Conservation (phyloP, 2,797 vertebrate species). For the Acrossocheilus fasciatus region DNA sequence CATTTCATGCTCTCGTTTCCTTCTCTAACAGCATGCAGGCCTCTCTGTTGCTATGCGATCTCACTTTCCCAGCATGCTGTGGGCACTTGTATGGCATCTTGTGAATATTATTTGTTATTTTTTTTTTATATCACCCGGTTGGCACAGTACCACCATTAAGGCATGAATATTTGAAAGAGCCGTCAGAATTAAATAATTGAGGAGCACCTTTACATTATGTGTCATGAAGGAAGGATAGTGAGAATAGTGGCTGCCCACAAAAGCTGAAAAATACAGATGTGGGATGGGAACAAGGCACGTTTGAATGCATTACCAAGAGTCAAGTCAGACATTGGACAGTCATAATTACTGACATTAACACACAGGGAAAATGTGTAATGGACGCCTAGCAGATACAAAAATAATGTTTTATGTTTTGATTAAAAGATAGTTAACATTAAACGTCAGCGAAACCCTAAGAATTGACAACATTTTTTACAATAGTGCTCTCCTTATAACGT, state of each 20-base stretch:
- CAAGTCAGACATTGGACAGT: no score
- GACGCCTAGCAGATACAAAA: no score
- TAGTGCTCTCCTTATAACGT: no score
- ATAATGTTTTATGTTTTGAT: no score
- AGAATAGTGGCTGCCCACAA: neutral
- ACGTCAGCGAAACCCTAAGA: no score
- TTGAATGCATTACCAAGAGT: no score
- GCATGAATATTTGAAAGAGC: conserved; percentile 55
- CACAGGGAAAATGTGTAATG: no score
- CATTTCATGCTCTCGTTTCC: conserved; percentile 52
- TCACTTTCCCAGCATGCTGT: conserved; percentile 37
- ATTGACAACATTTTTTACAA: no score
- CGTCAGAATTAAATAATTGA: conserved; percentile 57
- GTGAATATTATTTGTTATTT: neutral
- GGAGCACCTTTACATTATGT: conserved; percentile 39
- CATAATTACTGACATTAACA: no score
- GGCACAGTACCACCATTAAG: conserved; percentile 30
- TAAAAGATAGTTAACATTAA: no score
- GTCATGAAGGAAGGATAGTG: conserved; percentile 9
- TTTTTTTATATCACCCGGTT: conserved; percentile 20
- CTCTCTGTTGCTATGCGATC: neutral
- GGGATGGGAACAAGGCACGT: neutral
- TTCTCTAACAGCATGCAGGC: neutral
- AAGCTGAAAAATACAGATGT: neutral
- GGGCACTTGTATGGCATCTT: conserved; percentile 18